Base-by-base conservation (phyloP, 2,113 vertebrate species). In the Peromyscus leucopus region DNA sequence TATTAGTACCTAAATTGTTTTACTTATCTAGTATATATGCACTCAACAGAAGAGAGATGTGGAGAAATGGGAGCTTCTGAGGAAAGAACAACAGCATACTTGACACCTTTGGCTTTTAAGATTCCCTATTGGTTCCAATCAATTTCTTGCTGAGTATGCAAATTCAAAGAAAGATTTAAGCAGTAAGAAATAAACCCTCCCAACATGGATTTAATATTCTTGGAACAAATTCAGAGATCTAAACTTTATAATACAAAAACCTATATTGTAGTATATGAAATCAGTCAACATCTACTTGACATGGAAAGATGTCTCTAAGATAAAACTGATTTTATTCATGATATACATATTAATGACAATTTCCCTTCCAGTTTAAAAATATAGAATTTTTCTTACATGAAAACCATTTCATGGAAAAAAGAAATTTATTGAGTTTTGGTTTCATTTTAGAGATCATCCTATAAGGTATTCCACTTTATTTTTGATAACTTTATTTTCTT, bases 111-210 rank as follows among this genome's bases (percentile, higher is more conserved):
- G 28, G 42, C 80, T 72, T 61, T 39, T 39, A 6, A 46, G 26
- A 72, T 39, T 94, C 7, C 31, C 33, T n/a, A 78, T 93, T n/a
- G 69, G 86, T 93, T 93, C 96, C 93, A 96, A 93, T 94, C 92
- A 97, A 90, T 39, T 11, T 95, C 48, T 96, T 96, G 69, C 84
- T 94, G 75, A 96, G 28, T 69, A 94, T 92, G 13, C 42, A 96
- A 92, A 96, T 39, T 89, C 61, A 91, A 90, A 72, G 42, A 46
- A 72, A 42, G 31, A 72, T 72, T 95, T 51, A 87, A 69, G 31
- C 26, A 61, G 79, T 89, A 86, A 90, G 90, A 89, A 65, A 86
- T 75, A 89, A 95, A 74, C 92, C n/a, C n/a, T 93, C 85, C 12
- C 26, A 4, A 78, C 5, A 72, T 89, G 31, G 76, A 82, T 96